phyloP scores from a whole-genome alignment of 2,113 vertebrate species.

The Centropristis striata region DNA sequence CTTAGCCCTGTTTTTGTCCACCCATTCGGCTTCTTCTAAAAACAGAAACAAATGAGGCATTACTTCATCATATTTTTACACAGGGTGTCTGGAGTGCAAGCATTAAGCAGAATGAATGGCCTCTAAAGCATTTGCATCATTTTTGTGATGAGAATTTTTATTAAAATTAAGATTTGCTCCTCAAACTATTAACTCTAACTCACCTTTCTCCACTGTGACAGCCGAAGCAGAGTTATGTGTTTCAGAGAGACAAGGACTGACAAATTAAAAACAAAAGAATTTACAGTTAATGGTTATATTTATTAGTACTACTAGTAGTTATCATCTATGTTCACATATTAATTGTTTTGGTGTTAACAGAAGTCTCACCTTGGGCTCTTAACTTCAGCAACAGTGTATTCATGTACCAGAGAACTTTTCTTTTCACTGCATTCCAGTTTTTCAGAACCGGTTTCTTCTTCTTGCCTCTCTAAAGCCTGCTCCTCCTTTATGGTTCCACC shows the following conservation, averaged over 20 bases:
- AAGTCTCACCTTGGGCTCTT: neutral
- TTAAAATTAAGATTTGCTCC: neutral
- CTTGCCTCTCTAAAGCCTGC: neutral
- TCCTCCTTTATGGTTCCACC: neutral
- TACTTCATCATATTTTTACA: neutral
- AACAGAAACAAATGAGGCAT: neutral
- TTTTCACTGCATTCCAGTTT: neutral
- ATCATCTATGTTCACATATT: neutral
- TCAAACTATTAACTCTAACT: neutral
- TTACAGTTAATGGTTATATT: neutral
- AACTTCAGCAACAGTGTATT: neutral
- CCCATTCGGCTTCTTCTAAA: slow-evolving; percentile 36
- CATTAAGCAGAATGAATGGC: neutral
- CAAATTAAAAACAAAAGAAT: slow-evolving; percentile 1
- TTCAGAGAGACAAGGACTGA: neutral
- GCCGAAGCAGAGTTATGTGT: neutral
- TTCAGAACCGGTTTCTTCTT: neutral
- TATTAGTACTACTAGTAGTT: no score
- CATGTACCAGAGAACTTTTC: neutral
- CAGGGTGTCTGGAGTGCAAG: neutral
- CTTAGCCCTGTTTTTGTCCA: slow-evolving; percentile 34
- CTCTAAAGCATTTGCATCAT: neutral
- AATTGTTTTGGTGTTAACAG: neutral
- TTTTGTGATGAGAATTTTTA: neutral
- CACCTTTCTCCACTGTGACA: neutral